phyloP scores from a whole-genome alignment of 1,140 invertebrate species.

The Aradophagus sp. region DNA sequence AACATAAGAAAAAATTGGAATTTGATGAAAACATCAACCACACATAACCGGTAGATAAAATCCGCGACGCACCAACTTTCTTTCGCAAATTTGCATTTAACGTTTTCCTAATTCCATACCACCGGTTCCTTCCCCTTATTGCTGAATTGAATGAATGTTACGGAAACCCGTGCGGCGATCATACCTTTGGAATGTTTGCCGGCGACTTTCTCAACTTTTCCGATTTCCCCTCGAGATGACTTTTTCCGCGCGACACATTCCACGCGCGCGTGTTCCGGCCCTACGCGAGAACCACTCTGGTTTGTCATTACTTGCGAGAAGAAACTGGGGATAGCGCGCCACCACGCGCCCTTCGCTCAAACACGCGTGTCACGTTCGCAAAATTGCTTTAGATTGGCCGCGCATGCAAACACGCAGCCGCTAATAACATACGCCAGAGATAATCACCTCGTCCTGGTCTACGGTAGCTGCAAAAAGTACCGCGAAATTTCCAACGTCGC shows the following conservation, averaged over 20 bases:
- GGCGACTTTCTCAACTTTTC: no score
- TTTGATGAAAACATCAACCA: no score
- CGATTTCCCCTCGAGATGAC: conserved; percentile 6
- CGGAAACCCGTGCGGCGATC: no score
- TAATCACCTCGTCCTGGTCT: conserved; percentile 55
- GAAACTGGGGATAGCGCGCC: conserved; percentile 22
- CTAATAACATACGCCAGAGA: conserved; percentile 50
- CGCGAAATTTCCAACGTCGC: conserved; percentile 15
- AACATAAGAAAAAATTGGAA: no score
- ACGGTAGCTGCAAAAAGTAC: conserved; percentile 22
- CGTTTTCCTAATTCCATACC: no score
- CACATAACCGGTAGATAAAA: no score
- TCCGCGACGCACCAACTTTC: no score
- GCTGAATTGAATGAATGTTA: no score
- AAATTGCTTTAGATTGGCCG: conserved; percentile 44
- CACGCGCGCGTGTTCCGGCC: conserved; percentile 29
- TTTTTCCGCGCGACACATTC: conserved; percentile 37
- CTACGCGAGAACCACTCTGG: conserved; percentile 21
- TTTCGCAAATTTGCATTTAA: no score
- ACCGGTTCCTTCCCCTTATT: no score
- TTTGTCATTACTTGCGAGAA: conserved; percentile 36
- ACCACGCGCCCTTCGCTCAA: conserved; percentile 51
- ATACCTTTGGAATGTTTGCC: no score
- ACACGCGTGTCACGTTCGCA: conserved; percentile 54
- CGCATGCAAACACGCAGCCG: conserved; percentile 34